Conservation (phyloP, 2,888 invertebrate species). For the Dendrolimus pini region DNA sequence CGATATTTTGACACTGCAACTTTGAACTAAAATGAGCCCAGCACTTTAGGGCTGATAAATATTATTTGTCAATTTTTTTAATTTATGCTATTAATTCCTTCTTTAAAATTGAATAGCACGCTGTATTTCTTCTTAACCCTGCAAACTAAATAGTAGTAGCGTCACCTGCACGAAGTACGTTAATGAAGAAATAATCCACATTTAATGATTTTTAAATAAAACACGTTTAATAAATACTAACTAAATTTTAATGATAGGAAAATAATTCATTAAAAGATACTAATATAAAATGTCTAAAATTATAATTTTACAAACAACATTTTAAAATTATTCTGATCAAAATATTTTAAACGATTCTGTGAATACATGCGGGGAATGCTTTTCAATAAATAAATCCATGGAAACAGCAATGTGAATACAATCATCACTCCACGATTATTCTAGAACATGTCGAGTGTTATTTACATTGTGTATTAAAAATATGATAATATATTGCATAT, state of each 20-base stretch:
- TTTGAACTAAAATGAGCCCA: too few species aligned
- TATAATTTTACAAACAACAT: constrained; percentile 56
- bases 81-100: background rate
- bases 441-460: constrained; percentile 28
- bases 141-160: too few species aligned
- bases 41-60: background rate
- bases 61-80: background rate
- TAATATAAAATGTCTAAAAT: constrained; percentile 66
- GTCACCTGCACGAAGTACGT: too few species aligned
- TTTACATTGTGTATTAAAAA: constrained; percentile 48
- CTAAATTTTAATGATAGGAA: constrained; percentile 67
- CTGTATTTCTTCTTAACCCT: constrained; percentile 1
- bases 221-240: constrained; percentile 22
- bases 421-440: constrained; percentile 35
- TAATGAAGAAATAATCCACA: too few species aligned
- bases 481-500: constrained; percentile 31
- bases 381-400: constrained; percentile 59
- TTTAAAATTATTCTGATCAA: constrained; percentile 45
- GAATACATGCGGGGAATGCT: constrained; percentile 59
- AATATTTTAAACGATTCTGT: constrained; percentile 20
- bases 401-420: constrained; percentile 38
- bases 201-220: too few species aligned
- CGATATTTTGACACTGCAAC: too few species aligned
- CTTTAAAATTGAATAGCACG: background rate
- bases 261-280: constrained; percentile 71